Evolutionary conservation across 2,113 vertebrate species (phyloP).

Genomic region (Rana temporaria): DNA sequence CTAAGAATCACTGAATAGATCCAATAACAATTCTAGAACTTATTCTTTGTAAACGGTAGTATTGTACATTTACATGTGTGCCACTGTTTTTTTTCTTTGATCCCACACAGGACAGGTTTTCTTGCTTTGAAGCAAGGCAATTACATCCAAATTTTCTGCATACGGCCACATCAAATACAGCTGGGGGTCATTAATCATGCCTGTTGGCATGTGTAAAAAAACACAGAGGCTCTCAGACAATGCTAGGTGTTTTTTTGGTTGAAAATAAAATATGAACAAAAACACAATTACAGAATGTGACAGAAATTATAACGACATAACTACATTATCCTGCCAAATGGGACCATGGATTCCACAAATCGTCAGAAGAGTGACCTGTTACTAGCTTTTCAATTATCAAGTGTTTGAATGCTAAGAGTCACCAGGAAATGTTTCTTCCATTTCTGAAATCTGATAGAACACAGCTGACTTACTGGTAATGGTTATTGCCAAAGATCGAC

Average conservation of each 20-base stretch:
- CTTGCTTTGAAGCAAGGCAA: slow-evolving; percentile 28
- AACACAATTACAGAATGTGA: not conserved
- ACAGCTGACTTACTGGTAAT: too few relatives aligned
- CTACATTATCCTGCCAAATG: too few relatives aligned
- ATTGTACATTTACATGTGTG: not conserved
- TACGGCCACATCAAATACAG: slow-evolving; percentile 34
- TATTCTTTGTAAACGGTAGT: not conserved
- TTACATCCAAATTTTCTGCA: slow-evolving; percentile 13
- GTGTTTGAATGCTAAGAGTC: too few relatives aligned
- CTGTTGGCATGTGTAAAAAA: not conserved
- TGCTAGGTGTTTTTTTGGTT: not conserved
- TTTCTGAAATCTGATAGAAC: too few relatives aligned
- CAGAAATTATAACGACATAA: not conserved
- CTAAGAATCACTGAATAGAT: too few relatives aligned
- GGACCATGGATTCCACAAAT: too few relatives aligned
- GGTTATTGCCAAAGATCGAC: too few relatives aligned
- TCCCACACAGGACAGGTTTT: not conserved
- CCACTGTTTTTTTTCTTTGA: slow-evolving; percentile 14
- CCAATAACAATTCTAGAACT: not conserved
- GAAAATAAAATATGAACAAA: not conserved
- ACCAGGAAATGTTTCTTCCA: too few relatives aligned
- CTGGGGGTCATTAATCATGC: slow-evolving; percentile 16
- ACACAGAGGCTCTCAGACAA: not conserved
- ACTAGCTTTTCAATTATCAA: too few relatives aligned
- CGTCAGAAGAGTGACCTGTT: too few relatives aligned